phyloP scores from a whole-genome alignment of 2,797 vertebrate genomes.

The Esox lucius region DNA sequence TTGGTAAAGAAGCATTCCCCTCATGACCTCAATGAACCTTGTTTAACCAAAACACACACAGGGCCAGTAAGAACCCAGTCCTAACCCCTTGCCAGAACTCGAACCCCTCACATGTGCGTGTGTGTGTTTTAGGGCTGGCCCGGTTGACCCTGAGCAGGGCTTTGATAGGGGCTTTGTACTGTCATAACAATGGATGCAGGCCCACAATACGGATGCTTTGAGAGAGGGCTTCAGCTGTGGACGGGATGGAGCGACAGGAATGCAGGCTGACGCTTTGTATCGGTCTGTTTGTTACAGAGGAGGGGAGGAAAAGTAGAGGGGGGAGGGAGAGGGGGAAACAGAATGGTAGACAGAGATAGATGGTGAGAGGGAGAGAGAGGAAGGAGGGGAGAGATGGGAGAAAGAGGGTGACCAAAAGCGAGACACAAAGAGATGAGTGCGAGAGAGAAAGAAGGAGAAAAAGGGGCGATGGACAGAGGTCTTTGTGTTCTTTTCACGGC shows the following conservation, averaged over 20 bases:
- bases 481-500: slow-evolving; percentile 43
- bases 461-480: slow-evolving; percentile 35
- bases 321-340: not conserved
- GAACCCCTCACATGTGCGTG: not conserved
- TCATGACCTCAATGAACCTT: not conserved
- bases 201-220: slow-evolving; percentile 66
- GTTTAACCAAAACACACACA: not conserved
- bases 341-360: not conserved
- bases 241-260: slow-evolving; percentile 60
- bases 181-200: slow-evolving; percentile 65
- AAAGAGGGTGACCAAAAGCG: not conserved
- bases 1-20: not conserved
- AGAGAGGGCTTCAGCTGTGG: slow-evolving; percentile 45
- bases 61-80: too few relatives aligned
- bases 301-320: slow-evolving; percentile 8
- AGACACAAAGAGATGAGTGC: not conserved
- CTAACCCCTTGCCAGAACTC: too few relatives aligned
- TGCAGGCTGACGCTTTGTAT: slow-evolving; percentile 38
- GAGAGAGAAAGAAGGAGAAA: not conserved
- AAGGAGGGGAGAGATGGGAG: not conserved
- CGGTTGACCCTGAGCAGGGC: slow-evolving; percentile 64
- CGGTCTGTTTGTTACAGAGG: slow-evolving; percentile 34
- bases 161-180: slow-evolving; percentile 68
- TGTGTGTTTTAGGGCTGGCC: slow-evolving; percentile 26
- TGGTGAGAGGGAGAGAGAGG: slow-evolving; percentile 2